These are phyloP conservation scores for Eilema griseolum DNA, from an alignment of 2,888 invertebrate species.

Conservation along the genomic window DNA sequence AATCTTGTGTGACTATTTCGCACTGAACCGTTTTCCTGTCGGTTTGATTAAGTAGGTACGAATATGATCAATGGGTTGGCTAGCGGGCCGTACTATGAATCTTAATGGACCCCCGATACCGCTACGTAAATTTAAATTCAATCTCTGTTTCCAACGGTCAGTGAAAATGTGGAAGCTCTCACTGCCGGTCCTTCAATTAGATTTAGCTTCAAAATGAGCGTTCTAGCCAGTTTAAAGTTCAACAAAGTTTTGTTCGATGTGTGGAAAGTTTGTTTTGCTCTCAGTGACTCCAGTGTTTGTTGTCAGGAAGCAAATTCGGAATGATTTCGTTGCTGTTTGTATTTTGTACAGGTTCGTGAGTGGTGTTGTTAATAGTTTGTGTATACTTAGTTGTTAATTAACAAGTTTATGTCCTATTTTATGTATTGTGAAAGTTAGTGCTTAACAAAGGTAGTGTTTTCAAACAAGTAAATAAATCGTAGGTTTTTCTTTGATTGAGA, in stretches of 20 bases:
- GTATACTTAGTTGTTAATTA: neutral
- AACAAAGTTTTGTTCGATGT: constrained; percentile 74
- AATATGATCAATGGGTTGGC: constrained; percentile 75
- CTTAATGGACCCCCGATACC: constrained; percentile 76
- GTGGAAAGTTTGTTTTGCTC: constrained; percentile 70
- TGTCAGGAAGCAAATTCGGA: constrained; percentile 67
- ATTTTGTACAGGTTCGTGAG: constrained; percentile 74
- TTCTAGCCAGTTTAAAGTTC: constrained; percentile 74
- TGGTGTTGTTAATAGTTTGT: constrained; percentile 20
- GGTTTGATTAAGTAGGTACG: constrained; percentile 13
- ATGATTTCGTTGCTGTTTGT: constrained; percentile 77
- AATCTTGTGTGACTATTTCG: constrained; percentile 9
- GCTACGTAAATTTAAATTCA: constrained; percentile 85
- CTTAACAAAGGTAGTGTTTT: neutral
- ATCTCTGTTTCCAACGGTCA: constrained; percentile 72
- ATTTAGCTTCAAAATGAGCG: constrained; percentile 81
- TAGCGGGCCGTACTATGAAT: constrained; percentile 70
- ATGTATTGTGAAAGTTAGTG: neutral
- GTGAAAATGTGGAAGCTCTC: constrained; percentile 83
- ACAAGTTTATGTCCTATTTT: neutral
- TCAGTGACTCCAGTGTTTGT: constrained; percentile 68
- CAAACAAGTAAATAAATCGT: neutral
- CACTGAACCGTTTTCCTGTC: constrained; percentile 13
- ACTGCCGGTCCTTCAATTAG: constrained; percentile 75
- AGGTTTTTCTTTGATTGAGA: neutral